These are phyloP conservation scores for Drosophila varians DNA, from an alignment of 1,140 invertebrate species.

Conservation along the genomic window DNA sequence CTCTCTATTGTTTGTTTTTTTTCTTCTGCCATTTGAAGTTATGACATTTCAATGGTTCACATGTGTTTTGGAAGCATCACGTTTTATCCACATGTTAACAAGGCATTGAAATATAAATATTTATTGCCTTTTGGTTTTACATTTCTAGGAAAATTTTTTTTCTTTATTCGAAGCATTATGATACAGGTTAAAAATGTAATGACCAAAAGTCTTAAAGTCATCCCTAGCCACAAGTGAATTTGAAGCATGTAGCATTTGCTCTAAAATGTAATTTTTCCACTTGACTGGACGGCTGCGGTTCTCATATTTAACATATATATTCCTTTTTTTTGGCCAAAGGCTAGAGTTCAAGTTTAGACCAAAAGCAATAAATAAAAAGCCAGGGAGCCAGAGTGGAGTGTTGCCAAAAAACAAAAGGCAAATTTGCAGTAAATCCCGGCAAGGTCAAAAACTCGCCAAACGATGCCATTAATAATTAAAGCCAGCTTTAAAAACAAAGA, in stretches of 20 bases:
- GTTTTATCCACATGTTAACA: conserved; percentile 51
- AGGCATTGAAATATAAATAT: conserved; percentile 35
- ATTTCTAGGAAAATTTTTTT: neutral
- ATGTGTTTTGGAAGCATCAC: conserved; percentile 41
- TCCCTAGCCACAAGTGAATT: conserved; percentile 6
- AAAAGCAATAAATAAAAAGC: conserved; percentile 25
- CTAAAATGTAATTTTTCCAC: conserved; percentile 30
- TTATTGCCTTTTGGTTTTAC: neutral
- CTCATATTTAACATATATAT: conserved; percentile 10
- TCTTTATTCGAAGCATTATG: neutral
- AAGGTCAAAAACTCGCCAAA: conserved; percentile 16
- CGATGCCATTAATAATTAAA: conserved; percentile 14
- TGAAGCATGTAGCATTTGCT: neutral
- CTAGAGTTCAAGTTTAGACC: conserved; percentile 6
- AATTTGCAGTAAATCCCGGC: neutral
- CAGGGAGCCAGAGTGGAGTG: neutral
- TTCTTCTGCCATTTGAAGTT: conserved; percentile 35
- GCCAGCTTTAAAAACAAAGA: conserved; percentile 16
- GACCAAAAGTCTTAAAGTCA: neutral
- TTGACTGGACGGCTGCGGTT: conserved; percentile 10
- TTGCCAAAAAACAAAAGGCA: conserved; percentile 5
- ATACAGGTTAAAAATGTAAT: neutral
- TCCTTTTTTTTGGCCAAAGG: conserved; percentile 5
- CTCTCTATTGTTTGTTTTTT: conserved; percentile 2
- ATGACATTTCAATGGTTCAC: conserved; percentile 50